Conservation (phyloP, 2,888 invertebrate genomes). For the Drosophila tripunctata region DNA sequence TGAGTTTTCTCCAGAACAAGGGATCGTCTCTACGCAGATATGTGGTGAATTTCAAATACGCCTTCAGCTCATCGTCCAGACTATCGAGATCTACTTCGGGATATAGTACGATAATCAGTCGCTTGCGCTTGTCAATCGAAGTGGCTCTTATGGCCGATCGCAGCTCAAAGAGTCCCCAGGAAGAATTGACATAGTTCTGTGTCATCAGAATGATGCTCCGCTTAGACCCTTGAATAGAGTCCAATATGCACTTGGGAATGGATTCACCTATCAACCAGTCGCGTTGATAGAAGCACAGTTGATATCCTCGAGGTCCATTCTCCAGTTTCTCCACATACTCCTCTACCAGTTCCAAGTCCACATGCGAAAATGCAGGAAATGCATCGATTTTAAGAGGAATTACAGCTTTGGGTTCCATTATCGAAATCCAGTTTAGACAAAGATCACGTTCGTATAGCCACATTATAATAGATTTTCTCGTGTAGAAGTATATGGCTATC, state of each 20-base stretch:
- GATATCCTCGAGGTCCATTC: neutral
- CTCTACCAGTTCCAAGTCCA: conserved; percentile 18
- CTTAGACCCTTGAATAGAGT: conserved; percentile 28
- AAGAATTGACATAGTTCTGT: conserved; percentile 23
- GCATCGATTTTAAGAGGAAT: conserved; percentile 13
- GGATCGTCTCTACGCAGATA: conserved; percentile 31
- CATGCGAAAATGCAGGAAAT: conserved; percentile 35
- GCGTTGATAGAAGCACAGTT: conserved; percentile 32
- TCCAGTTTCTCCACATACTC: conserved; percentile 37
- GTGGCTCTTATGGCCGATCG: conserved; percentile 33
- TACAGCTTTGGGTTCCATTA: conserved; percentile 1
- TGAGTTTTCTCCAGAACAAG: conserved; percentile 36
- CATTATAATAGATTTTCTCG: conserved; percentile 12
- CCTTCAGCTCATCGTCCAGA: conserved; percentile 30
- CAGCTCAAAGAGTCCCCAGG: conserved; percentile 44
- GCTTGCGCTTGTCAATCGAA: conserved; percentile 25
- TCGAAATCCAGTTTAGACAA: conserved; percentile 15
- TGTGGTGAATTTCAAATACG: conserved; percentile 31
- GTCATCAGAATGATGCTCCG: conserved; percentile 43
- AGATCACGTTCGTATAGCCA: conserved; percentile 35
- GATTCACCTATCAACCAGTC: conserved; percentile 39
- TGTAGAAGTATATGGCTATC: neutral
- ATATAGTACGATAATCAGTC: conserved; percentile 38
- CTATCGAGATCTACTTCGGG: conserved; percentile 28
- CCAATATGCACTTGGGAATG: conserved; percentile 35